Evolutionary conservation across 2,888 invertebrate genomes (phyloP), one percentile per base, ranked within the genome.

Genomic region (Auanema freiburgensis): DNA sequence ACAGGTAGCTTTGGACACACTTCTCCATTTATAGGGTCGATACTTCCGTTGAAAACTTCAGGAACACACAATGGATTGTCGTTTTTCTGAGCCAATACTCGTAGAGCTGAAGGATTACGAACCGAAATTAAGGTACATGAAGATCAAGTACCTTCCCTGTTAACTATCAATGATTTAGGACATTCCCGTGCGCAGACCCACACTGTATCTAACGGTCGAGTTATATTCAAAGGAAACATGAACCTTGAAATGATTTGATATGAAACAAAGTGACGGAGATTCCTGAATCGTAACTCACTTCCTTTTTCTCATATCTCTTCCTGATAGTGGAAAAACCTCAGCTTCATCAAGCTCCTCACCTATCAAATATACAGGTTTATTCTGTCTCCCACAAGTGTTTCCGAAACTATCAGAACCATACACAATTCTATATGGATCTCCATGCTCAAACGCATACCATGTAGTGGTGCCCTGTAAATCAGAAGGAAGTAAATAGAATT

Each of bases 321-420:
- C 62, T n/a, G 62, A 62, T 10, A 41, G 42, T n/a, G 56, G 18
- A 18, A 54, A 60, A 23, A 54, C 60, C 1, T 8, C 18, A 4
- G 24, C 12, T n/a, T 60, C 46, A 44, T n/a, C 53, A 14, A 11
- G 16, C 1, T 12, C 54, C 10, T 23, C 23, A 5, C 40, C 33
- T 14, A 43, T 18, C 18, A 56, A 14, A 10, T 57, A 46, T 18
- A 62, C 14, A 1, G 24, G 56, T 6, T 46, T 23, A 49, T 62
- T 62, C 16, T 25, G n/a, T 6, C 70, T 51, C 16, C 94, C 94
- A 85, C 95, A 96, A 41, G 92, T 92, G 84, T 95, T 94, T 10
- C 93, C 93, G 87, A 92, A 94, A 61, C 92, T 92, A 84, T 94
- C 93, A 85, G 91, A 92, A 18, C 93, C 93, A 87, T 92, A 92